phyloP scores from a whole-genome alignment of 2,113 vertebrate species.

The Hassar affinis region DNA sequence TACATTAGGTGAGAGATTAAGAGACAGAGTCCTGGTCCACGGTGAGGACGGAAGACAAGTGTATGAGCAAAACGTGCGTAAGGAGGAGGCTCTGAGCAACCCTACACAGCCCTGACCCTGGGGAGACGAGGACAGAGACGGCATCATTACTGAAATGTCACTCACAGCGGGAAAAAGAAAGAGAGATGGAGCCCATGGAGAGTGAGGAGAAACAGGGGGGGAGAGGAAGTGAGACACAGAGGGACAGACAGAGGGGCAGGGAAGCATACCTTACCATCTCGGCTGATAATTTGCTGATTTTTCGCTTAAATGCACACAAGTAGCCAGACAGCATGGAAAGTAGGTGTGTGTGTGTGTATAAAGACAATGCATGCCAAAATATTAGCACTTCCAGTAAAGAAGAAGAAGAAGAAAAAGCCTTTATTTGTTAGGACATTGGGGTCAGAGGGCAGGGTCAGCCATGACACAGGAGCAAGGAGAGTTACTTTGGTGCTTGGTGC shows the following conservation, averaged over 20 bases:
- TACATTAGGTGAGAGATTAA: neutral
- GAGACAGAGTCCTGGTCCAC: neutral
- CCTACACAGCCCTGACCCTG: constrained; percentile 31
- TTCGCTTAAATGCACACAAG: constrained; percentile 51
- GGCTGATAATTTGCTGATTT: constrained; percentile 40
- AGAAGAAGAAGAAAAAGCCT: too few species aligned
- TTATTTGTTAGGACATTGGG: too few species aligned
- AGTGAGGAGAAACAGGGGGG: neutral
- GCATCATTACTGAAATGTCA: constrained; percentile 67
- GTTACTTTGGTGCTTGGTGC: too few species aligned
- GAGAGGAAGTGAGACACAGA: constrained; percentile 20
- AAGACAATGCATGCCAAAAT: neutral
- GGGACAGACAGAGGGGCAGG: neutral
- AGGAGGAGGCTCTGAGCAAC: neutral
- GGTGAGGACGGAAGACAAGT: neutral
- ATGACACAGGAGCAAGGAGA: too few species aligned
- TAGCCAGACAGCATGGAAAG: neutral
- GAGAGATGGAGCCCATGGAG: constrained; percentile 42
- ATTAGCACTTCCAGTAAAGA: neutral
- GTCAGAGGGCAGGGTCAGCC: too few species aligned
- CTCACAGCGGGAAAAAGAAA: constrained; percentile 52
- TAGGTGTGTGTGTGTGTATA: neutral
- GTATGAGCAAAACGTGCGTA: neutral
- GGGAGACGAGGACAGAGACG: constrained; percentile 49
- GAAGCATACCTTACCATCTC: constrained; percentile 7